Conservation (phyloP, 2,888 invertebrate genomes). For the Pogonocherus hispidulus region DNA sequence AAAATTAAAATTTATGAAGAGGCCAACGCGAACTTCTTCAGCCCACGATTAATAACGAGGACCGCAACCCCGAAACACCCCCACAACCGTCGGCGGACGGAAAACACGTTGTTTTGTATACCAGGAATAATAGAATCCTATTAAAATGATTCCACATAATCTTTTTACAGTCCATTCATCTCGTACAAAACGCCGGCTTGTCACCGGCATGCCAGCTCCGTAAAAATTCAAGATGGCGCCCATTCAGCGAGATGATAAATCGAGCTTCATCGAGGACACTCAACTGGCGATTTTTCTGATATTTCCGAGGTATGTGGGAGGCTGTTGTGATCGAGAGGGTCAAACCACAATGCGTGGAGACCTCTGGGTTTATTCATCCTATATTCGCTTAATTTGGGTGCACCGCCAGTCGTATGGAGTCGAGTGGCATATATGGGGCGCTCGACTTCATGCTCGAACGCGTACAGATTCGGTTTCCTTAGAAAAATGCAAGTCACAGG, state of each 20-base stretch:
- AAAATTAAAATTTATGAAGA: not conserved
- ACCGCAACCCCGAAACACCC: not conserved
- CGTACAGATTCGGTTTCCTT: not conserved
- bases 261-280: slow-evolving; percentile 57
- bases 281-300: slow-evolving; percentile 37
- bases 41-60: not conserved
- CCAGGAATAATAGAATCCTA: too few species aligned
- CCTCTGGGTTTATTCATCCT: slow-evolving; percentile 13
- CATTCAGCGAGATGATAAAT: slow-evolving; percentile 60
- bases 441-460: not conserved
- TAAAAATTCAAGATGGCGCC: slow-evolving; percentile 59
- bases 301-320: slow-evolving; percentile 16
- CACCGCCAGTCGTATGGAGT: not conserved
- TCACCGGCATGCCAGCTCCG: slow-evolving; percentile 54
- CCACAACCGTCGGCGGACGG: too few species aligned
- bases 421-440: not conserved
- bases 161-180: slow-evolving; percentile 54
- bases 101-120: too few species aligned
- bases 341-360: slow-evolving; percentile 30
- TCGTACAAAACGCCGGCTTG: slow-evolving; percentile 57
- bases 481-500: not conserved
- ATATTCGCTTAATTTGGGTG: slow-evolving; percentile 28
- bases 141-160: slow-evolving; percentile 54
- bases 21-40: not conserved
- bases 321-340: slow-evolving; percentile 32